Evolutionary conservation across 1,140 invertebrate genomes (phyloP), one percentile per base, ranked within the genome.

Genomic region (Drosophila repletoides): DNA sequence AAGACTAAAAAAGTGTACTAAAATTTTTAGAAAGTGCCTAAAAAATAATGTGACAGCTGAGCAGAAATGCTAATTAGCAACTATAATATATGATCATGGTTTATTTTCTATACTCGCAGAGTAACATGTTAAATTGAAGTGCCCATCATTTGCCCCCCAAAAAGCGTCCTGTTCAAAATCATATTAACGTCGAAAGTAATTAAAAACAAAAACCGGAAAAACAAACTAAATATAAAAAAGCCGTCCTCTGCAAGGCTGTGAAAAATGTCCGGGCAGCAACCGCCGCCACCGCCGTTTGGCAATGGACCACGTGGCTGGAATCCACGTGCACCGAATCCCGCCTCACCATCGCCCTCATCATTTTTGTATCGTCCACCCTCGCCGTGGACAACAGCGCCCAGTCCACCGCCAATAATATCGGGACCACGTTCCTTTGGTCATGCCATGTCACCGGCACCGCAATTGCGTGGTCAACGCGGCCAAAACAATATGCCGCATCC

Each of bases 341-440:
- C 79, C 51, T 84, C 88, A 9, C 79, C 88, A 10, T 89, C 88
- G 22, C 91, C 92, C 17, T 92, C 92, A 17, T 92, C 92, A 2
- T 91, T 92, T 26, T 86, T 93, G 59, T 94, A 93, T 84, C 92
- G 93, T 31, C 93, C 93, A 7, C 91, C 92, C 2, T 94, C 93
- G 29, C 93, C 93, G 59, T 94, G 93, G 92, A 84, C 77, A 28
- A 81, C 79, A 38, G 89, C 89, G 46, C 87, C 89, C 14, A 89
- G 89, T 58, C 93, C 93, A 1, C 93, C 93, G 7, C 93, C 93
- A 1, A 90, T 93, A 22, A 93, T 93, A 49, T 92, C 92, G 14
- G 92, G 92, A 15, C 92, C 92, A 10, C 88, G 92, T 38, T 64
- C 88, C 7, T 88, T 79, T 26, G 87, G 56, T 64, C 93, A 92